Conservation (phyloP, 2,888 invertebrate species). For the Linnaemya vulpina region DNA sequence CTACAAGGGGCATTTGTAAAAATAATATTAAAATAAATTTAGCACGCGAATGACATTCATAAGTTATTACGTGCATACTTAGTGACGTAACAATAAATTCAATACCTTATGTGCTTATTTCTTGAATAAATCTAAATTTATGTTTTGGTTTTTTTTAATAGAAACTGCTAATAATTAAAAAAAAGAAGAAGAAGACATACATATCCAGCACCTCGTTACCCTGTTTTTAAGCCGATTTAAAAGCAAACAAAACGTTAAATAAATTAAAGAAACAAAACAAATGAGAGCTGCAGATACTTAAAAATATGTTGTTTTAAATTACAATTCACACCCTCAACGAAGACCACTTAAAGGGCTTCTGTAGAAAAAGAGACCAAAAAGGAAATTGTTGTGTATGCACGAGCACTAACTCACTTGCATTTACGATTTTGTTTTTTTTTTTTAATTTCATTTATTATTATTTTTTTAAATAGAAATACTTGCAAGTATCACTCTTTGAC, state of each 20-base stretch:
- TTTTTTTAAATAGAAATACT: constrained; percentile 11
- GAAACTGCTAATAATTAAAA: not conserved
- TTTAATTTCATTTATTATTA: too few relatives aligned
- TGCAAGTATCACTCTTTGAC: constrained; percentile 15
- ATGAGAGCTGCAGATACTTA: constrained; percentile 54
- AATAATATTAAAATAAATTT: not conserved
- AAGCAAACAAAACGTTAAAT: constrained; percentile 18
- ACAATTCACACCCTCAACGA: constrained; percentile 66
- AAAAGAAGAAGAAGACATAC: constrained; percentile 58
- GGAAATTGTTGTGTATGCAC: constrained; percentile 3
- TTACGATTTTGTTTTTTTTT: not conserved
- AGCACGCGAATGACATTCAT: not conserved
- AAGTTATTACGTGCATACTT: not conserved
- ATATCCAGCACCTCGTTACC: constrained; percentile 49
- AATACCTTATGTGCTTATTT: not conserved
- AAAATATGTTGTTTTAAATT: constrained; percentile 71
- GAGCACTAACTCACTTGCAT: not conserved
- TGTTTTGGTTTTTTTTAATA: constrained; percentile 4
- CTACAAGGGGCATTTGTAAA: not conserved
- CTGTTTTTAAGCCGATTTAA: constrained; percentile 69
- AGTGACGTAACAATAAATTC: too few relatives aligned
- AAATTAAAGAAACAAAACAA: not conserved
- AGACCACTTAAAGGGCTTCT: constrained; percentile 69
- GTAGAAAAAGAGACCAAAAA: constrained; percentile 34
- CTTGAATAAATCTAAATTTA: constrained; percentile 48